Evolutionary conservation across 1,140 invertebrate genomes (phyloP).

Genomic region (Papilio polyxenes): DNA sequence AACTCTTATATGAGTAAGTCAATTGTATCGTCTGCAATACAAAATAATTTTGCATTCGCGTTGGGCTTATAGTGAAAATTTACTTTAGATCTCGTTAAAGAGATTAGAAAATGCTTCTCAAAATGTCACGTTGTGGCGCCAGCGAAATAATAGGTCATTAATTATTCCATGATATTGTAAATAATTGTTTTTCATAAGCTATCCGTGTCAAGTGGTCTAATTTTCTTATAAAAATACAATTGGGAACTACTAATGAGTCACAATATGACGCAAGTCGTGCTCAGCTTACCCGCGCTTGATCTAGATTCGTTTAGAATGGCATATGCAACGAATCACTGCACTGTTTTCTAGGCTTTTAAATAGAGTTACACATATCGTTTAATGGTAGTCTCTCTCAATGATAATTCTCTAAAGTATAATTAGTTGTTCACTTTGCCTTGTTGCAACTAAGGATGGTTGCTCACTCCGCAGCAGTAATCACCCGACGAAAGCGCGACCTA

Average conservation of each 20-base stretch:
- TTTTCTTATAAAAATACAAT: constrained; percentile 73
- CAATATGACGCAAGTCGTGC: constrained; percentile 55
- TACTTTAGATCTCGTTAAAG: constrained; percentile 34
- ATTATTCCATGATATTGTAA: constrained; percentile 66
- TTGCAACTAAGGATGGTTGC: background rate
- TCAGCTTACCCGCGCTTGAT: constrained; percentile 50
- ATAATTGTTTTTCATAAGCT: constrained; percentile 57
- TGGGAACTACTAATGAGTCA: constrained; percentile 70
- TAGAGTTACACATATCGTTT: background rate
- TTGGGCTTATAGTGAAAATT: constrained; percentile 26
- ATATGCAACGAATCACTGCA: background rate
- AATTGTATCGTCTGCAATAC: background rate
- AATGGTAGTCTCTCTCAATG: background rate
- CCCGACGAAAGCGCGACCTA: constrained; percentile 41
- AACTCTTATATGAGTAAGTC: background rate
- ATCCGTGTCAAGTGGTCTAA: constrained; percentile 60
- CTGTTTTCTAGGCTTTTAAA: constrained; percentile 21
- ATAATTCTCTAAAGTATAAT: background rate
- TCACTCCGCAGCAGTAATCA: background rate
- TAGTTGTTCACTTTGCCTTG: background rate
- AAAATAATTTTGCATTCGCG: background rate
- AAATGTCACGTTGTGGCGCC: constrained; percentile 41
- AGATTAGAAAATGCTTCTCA: constrained; percentile 59
- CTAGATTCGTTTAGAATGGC: constrained; percentile 42
- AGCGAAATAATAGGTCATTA: constrained; percentile 58